phyloP scores from a whole-genome alignment of 2,888 invertebrate species.

The Plemyria rubiginata region DNA sequence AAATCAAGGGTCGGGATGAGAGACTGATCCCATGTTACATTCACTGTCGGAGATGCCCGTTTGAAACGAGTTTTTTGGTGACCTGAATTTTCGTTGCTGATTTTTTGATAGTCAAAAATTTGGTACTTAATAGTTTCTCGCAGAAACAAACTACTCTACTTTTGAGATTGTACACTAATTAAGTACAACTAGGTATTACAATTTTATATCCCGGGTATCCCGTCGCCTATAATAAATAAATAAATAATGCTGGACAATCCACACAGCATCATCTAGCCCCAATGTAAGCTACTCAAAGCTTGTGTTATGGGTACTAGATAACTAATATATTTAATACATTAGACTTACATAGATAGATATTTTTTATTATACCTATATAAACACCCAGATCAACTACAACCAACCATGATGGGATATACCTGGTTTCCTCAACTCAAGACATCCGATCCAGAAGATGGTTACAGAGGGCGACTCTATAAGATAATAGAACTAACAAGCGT shows the following conservation, averaged over 20 bases:
- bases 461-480: constrained; percentile 66
- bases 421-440: constrained; percentile 62
- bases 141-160: neutral
- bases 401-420: constrained; percentile 53
- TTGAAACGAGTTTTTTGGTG: neutral
- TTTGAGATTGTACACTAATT: neutral
- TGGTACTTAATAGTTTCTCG: neutral
- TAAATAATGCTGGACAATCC: too few relatives aligned
- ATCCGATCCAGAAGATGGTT: constrained; percentile 67
- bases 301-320: too few relatives aligned
- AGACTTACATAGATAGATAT: too few relatives aligned
- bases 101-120: neutral
- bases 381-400: too few relatives aligned
- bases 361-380: too few relatives aligned
- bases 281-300: too few relatives aligned
- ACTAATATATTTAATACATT: too few relatives aligned
- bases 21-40: neutral
- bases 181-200: too few relatives aligned
- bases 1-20: neutral
- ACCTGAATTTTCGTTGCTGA: neutral
- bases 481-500: constrained; percentile 78
- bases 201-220: too few relatives aligned
- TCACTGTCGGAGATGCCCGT: neutral
- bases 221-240: too few relatives aligned
- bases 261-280: too few relatives aligned